Conservation (phyloP, 2,888 invertebrate genomes). For the Elmis aenea region DNA sequence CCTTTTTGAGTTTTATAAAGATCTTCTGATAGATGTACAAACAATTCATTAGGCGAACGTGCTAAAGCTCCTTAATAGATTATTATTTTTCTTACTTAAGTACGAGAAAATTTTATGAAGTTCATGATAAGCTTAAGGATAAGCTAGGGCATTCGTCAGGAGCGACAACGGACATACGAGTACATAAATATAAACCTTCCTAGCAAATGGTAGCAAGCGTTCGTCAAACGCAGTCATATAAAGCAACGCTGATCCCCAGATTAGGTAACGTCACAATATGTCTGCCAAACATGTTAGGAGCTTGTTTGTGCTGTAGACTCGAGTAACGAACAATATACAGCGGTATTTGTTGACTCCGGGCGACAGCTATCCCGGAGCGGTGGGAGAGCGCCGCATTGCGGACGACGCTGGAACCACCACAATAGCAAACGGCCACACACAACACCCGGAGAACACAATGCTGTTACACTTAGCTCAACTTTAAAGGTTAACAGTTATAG, state of each 20-base stretch:
- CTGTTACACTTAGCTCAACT: slow-evolving; percentile 16
- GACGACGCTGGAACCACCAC: slow-evolving; percentile 19
- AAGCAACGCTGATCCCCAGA: slow-evolving; percentile 24
- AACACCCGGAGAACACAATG: slow-evolving; percentile 13
- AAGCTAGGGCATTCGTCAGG: slow-evolving; percentile 1
- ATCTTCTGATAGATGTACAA: too few species aligned
- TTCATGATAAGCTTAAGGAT: slow-evolving; percentile 4
- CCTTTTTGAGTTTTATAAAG: too few species aligned
- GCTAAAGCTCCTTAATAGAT: slow-evolving; percentile 6
- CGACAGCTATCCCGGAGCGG: slow-evolving; percentile 15
- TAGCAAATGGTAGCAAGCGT: slow-evolving; percentile 2
- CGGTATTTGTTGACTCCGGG: slow-evolving; percentile 26
- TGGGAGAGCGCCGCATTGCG: slow-evolving; percentile 24
- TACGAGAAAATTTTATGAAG: slow-evolving; percentile 1
- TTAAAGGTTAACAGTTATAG: slow-evolving; percentile 15
- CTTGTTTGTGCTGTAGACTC: slow-evolving; percentile 23
- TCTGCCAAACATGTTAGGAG: slow-evolving; percentile 22
- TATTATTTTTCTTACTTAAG: slow-evolving; percentile 1
- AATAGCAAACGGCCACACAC: slow-evolving; percentile 15
- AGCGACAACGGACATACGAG: neutral
- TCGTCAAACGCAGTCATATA: slow-evolving; percentile 12
- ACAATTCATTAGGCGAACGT: slow-evolving; percentile 5
- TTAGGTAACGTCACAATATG: slow-evolving; percentile 25
- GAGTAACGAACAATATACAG: slow-evolving; percentile 23
- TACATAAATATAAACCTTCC: slow-evolving; percentile 6